These are phyloP conservation scores for pig (Sus scrofa) DNA, from an alignment of 2,113 vertebrate species.

Conservation along the genomic window DNA sequence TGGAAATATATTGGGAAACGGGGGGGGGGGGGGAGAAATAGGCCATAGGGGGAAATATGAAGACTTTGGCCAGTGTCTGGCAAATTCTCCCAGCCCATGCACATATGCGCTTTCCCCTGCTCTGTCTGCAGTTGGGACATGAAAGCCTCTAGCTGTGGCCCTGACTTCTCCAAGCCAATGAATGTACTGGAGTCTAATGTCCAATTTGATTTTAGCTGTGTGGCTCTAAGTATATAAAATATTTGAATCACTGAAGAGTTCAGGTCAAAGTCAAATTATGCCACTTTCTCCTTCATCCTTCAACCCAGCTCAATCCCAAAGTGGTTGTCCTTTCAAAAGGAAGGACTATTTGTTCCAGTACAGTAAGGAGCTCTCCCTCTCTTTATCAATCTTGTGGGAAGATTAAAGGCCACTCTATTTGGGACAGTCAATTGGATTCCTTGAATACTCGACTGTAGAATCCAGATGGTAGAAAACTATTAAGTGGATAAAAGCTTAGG, in stretches of 20 bases:
- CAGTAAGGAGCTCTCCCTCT: slow-evolving; percentile 21
- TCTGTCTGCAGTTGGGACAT: not conserved
- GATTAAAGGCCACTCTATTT: slow-evolving; percentile 71
- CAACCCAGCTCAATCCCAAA: slow-evolving; percentile 35
- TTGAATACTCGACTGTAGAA: slow-evolving; percentile 62
- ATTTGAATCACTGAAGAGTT: slow-evolving; percentile 37
- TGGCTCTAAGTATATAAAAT: not conserved
- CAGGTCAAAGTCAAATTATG: slow-evolving; percentile 57
- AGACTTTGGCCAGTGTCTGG: not conserved
- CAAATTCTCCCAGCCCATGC: not conserved
- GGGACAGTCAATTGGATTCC: slow-evolving; percentile 60
- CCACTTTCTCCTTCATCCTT: slow-evolving; percentile 44
- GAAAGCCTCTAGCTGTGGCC: not conserved
- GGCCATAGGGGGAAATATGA: not conserved
- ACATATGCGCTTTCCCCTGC: not conserved
- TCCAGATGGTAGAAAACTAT: slow-evolving; percentile 69
- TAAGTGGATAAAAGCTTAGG: slow-evolving; percentile 68
- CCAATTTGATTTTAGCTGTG: not conserved
- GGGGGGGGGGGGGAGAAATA: not conserved
- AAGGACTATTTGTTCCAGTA: slow-evolving; percentile 49
- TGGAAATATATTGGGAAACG: not conserved
- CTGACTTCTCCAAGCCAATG: not conserved
- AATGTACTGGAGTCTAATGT: not conserved
- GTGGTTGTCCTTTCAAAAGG: slow-evolving; percentile 42
- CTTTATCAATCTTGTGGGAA: slow-evolving; percentile 67